phyloP scores from a whole-genome alignment of 2,113 vertebrate genomes.

The Dryoscopus gambensis region DNA sequence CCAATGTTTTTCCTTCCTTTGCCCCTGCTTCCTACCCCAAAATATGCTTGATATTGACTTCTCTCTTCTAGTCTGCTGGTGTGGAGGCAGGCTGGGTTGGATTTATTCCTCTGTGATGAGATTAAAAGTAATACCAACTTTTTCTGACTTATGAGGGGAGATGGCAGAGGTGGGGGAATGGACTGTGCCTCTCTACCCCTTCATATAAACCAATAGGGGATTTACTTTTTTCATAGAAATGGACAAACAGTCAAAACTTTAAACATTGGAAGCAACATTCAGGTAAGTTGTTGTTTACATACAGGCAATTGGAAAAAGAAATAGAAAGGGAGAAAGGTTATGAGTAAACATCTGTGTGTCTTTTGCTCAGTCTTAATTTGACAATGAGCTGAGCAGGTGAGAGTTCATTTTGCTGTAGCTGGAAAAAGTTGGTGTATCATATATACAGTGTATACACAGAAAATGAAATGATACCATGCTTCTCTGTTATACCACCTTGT shows the following conservation, averaged over 20 bases:
- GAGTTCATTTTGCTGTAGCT: not conserved
- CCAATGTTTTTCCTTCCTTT: not conserved
- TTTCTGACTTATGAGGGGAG: not conserved
- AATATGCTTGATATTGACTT: not conserved
- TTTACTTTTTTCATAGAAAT: not conserved
- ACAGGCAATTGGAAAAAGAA: not conserved
- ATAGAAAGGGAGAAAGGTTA: not conserved
- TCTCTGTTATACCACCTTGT: not conserved
- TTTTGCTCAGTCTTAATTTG: not conserved
- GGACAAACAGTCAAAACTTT: not conserved
- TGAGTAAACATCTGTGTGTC: not conserved
- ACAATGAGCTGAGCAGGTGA: not conserved
- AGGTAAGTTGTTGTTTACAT: not conserved
- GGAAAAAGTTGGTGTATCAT: not conserved
- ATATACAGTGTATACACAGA: not conserved
- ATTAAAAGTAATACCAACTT: not conserved
- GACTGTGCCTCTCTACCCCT: not conserved
- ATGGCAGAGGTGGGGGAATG: not conserved
- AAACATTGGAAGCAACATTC: not conserved
- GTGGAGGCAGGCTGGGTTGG: not conserved
- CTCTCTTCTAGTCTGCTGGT: not conserved
- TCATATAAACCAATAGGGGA: not conserved
- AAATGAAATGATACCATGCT: not conserved
- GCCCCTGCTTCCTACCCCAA: not conserved
- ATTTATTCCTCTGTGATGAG: not conserved